Evolutionary conservation across 2,888 invertebrate genomes (phyloP).

Genomic region (Ophion ellenae): DNA sequence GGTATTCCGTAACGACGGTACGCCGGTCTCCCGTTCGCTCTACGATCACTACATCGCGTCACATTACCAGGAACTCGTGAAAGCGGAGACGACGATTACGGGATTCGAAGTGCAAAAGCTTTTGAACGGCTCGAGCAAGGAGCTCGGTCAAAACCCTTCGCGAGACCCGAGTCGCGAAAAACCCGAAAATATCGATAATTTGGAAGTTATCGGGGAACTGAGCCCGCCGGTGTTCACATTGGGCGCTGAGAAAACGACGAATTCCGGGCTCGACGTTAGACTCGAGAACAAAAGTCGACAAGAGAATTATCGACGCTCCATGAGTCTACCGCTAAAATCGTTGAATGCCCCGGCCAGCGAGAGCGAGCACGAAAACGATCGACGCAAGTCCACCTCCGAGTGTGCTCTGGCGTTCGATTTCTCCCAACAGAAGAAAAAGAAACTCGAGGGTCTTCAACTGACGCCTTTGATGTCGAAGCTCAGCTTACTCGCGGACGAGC

Average conservation of each 20-base stretch:
- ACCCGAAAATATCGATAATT: constrained; percentile 47
- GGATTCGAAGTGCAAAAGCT: constrained; percentile 68
- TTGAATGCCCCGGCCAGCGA: constrained; percentile 81
- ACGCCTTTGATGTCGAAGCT: constrained; percentile 93
- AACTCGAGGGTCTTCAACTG: constrained; percentile 88
- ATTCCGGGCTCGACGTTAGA: constrained; percentile 70
- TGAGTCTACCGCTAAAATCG: constrained; percentile 90
- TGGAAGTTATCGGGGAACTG: constrained; percentile 37
- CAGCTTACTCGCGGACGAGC: constrained; percentile 89
- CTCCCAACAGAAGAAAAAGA: constrained; percentile 83
- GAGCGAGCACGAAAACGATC: constrained; percentile 81
- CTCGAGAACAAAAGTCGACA: constrained; percentile 78
- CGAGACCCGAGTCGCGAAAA: constrained; percentile 17
- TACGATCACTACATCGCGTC: constrained; percentile 89
- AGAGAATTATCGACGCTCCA: constrained; percentile 84
- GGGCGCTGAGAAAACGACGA: constrained; percentile 44
- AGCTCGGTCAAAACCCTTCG: constrained; percentile 15
- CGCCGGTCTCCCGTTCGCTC: constrained; percentile 89
- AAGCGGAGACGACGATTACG: constrained; percentile 82
- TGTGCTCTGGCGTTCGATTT: constrained; percentile 75
- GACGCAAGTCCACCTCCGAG: constrained; percentile 77
- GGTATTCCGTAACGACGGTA: constrained; percentile 90
- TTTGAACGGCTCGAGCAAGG: constrained; percentile 34
- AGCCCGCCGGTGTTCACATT: not conserved
- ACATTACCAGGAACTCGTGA: constrained; percentile 86